Conservation (phyloP, 1,140 invertebrate genomes). For the Drosophila saltans region DNA sequence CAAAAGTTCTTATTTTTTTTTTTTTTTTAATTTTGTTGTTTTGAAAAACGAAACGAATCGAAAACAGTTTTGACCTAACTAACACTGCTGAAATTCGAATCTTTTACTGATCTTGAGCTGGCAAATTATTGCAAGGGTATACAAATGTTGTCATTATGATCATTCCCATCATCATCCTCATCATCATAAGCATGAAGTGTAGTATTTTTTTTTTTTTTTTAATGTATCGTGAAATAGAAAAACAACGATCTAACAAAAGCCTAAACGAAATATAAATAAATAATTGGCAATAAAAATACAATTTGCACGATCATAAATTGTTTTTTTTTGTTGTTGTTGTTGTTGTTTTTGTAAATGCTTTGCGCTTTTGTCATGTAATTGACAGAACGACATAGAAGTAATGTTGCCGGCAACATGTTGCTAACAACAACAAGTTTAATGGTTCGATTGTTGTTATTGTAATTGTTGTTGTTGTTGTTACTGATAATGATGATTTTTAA, state of each 20-base stretch:
- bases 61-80: too few species aligned
- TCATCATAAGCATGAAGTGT: background rate
- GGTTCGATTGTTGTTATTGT: constrained; percentile 30
- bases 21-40: too few species aligned
- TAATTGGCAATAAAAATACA: constrained; percentile 81
- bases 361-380: constrained; percentile 55
- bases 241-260: constrained; percentile 44
- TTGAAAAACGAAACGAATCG: too few species aligned
- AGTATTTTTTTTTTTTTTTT: background rate
- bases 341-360: constrained; percentile 1
- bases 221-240: constrained; percentile 18
- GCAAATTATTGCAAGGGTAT: background rate
- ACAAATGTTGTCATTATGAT: background rate
- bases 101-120: too few species aligned
- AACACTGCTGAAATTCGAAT: too few species aligned
- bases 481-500: constrained; percentile 15
- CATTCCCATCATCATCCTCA: background rate
- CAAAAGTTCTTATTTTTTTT: too few species aligned
- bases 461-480: constrained; percentile 20
- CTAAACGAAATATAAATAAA: constrained; percentile 75
- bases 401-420: constrained; percentile 32
- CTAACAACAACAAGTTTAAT: background rate
- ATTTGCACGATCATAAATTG: constrained; percentile 79
- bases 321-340: constrained; percentile 27
- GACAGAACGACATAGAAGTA: constrained; percentile 16